Conservation (phyloP, 2,113 vertebrate species). For the Alectura lathami region DNA sequence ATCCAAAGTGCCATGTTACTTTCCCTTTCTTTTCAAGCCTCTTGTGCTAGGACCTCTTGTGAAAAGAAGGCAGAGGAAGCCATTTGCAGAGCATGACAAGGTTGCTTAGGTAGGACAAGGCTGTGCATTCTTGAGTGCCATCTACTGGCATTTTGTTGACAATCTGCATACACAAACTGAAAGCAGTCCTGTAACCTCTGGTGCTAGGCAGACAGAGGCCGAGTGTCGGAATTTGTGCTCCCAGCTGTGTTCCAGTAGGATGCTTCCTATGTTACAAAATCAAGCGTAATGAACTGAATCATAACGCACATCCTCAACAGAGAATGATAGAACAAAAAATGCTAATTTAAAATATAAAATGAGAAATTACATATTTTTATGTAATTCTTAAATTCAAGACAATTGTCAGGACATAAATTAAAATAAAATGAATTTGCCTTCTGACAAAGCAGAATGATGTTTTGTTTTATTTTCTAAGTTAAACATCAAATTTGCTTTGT, state of each 20-base stretch:
- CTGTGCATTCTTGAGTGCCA: slow-evolving; percentile 37
- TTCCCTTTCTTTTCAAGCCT: background rate
- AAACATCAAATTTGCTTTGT: background rate
- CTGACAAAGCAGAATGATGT: background rate
- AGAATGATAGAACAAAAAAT: background rate
- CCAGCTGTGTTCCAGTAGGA: background rate
- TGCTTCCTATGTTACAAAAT: background rate
- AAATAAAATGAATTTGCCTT: background rate
- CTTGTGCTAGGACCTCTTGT: background rate
- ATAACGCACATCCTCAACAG: accelerated
- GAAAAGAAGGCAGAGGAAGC: background rate
- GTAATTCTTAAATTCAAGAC: background rate
- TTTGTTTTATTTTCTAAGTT: background rate
- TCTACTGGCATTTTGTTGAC: slow-evolving; percentile 45
- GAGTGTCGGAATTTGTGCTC: background rate
- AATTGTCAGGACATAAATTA: background rate
- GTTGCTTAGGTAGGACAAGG: background rate
- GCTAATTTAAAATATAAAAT: background rate
- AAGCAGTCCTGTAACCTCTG: background rate
- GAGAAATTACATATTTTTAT: background rate
- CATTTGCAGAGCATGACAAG: slow-evolving; percentile 10
- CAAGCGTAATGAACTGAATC: background rate
- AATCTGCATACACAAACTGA: background rate
- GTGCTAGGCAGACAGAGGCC: background rate
- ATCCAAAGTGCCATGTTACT: background rate